Percentiles rank a stretch among this genome's conserved stretches.
Evolutionary conservation across 1,140 invertebrate species (phyloP).

Genomic region (Danaus plexippus): DNA sequence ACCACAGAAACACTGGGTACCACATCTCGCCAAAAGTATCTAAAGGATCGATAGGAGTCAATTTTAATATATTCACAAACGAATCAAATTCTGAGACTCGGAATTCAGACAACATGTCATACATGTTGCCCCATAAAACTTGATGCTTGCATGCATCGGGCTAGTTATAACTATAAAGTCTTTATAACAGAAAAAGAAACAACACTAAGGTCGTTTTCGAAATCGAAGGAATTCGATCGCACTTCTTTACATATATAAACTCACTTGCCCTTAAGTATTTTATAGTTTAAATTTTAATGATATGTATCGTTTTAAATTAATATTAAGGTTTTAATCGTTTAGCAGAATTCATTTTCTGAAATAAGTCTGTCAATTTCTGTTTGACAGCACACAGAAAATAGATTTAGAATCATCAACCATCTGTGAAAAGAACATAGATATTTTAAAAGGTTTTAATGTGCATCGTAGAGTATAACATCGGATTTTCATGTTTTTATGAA

Average conservation of each 20-base stretch:
- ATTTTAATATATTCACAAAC: slow-evolving; percentile 75
- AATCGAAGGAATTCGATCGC: not conserved
- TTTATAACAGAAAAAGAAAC: slow-evolving; percentile 12
- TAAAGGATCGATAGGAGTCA: slow-evolving; percentile 74
- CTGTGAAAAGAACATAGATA: too few species aligned
- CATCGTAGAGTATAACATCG: too few species aligned
- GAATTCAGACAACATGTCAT: slow-evolving; percentile 74
- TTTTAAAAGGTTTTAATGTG: too few species aligned
- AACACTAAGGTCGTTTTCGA: too few species aligned
- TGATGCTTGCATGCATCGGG: slow-evolving; percentile 59
- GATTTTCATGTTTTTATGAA: too few species aligned
- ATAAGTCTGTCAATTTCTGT: too few species aligned
- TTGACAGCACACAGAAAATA: too few species aligned
- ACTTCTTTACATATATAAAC: not conserved
- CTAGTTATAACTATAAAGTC: slow-evolving; percentile 26
- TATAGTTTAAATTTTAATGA: not conserved
- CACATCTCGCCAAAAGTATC: slow-evolving; percentile 90
- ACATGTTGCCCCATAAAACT: slow-evolving; percentile 60
- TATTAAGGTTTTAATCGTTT: not conserved
- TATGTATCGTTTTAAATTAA: slow-evolving; percentile 3
- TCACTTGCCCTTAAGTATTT: slow-evolving; percentile 1
- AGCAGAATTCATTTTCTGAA: too few species aligned
- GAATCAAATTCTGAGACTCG: slow-evolving; percentile 75
- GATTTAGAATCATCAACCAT: too few species aligned
- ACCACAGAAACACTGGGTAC: slow-evolving; percentile 96